These are phyloP conservation scores for Dolichotis patagonum DNA, from an alignment of 2,113 vertebrate genomes.

Conservation along the genomic window DNA sequence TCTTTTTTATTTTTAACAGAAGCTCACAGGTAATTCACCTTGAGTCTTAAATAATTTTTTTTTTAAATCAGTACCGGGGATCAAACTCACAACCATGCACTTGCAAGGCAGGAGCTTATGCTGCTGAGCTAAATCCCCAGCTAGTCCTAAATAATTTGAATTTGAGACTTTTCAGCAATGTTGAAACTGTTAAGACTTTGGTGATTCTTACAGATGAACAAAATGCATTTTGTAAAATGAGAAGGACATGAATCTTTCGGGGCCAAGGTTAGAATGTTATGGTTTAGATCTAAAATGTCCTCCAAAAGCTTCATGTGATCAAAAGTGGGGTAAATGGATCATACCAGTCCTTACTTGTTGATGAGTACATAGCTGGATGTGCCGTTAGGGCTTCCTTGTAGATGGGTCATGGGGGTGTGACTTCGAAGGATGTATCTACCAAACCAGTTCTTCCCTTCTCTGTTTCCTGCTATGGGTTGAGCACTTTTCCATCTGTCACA, in stretches of 20 bases:
- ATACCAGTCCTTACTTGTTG: not conserved
- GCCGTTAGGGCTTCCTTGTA: not conserved
- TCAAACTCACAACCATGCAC: too few relatives aligned
- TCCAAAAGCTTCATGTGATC: not conserved
- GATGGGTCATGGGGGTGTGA: not conserved
- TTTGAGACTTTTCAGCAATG: not conserved
- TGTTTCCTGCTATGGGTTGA: not conserved
- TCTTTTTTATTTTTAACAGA: not conserved
- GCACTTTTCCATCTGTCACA: not conserved
- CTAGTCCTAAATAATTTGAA: not conserved
- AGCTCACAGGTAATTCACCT: not conserved
- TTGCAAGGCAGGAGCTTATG: too few relatives aligned
- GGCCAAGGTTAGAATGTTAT: not conserved
- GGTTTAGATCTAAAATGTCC: not conserved
- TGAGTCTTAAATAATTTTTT: not conserved
- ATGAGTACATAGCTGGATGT: not conserved
- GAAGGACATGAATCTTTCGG: not conserved
- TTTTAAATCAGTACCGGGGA: too few relatives aligned
- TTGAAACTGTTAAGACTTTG: not conserved
- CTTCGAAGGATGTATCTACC: not conserved
- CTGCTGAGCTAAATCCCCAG: too few relatives aligned
- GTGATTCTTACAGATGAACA: not conserved
- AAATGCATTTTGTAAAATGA: not conserved
- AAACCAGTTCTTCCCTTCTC: not conserved
- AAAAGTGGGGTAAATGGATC: not conserved